A percentile compares a stretch with the other conserved stretches of the same genome.
Conservation (phyloP, 30 jellyfish, hydroid and myxozoan genomes). For the Clytia hemisphaerica region DNA sequence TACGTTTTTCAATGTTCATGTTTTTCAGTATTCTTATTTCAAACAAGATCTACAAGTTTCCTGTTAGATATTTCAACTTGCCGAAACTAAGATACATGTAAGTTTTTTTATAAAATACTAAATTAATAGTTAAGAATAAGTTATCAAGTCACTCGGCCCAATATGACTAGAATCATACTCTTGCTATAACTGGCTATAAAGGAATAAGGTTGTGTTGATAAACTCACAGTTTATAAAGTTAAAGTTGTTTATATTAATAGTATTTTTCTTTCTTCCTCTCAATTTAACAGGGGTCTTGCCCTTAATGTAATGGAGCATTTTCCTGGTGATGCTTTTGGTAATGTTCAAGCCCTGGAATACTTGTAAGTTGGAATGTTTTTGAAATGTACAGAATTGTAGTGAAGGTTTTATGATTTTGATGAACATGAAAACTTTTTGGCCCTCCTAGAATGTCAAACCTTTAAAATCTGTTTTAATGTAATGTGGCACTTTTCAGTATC, state of each 20-base stretch:
- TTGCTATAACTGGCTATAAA: no score
- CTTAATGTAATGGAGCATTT: slow-evolving; percentile 8
- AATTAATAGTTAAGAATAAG: not conserved
- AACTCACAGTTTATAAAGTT: not conserved
- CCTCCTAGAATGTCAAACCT: not conserved
- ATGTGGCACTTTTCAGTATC: no score
- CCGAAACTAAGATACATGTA: slow-evolving; percentile 70
- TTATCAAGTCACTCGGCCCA: not conserved
- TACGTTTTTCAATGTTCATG: not conserved
- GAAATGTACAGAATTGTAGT: no score
- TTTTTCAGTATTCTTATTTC: slow-evolving; percentile 53
- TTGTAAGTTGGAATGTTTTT: no score
- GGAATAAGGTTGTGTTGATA: not conserved
- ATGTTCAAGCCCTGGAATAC: not conserved
- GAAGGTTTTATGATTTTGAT: no score
- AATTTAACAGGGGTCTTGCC: slow-evolving; percentile 20
- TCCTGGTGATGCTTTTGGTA: slow-evolving; percentile 14
- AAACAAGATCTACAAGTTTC: slow-evolving; percentile 66
- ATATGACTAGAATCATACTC: not conserved
- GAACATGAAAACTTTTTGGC: not conserved
- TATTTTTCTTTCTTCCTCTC: no score
- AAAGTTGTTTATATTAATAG: not conserved
- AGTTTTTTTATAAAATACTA: not conserved
- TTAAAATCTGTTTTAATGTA: no score
- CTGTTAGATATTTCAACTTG: slow-evolving; percentile 52